Evolutionary conservation across 2,888 invertebrate genomes (phyloP).

Genomic region (Phaedon cochleariae): DNA sequence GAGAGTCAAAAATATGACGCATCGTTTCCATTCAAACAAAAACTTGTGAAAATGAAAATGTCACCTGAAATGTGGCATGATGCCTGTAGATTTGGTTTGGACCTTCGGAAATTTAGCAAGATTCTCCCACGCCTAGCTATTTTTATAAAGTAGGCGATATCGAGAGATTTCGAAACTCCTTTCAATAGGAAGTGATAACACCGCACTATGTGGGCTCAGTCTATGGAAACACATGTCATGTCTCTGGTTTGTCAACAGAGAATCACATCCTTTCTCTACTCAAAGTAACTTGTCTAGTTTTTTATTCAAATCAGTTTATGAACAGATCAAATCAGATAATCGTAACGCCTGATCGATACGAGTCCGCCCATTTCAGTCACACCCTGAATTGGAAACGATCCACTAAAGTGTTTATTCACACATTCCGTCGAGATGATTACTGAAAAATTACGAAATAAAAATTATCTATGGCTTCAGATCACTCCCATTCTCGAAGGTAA

Average conservation of each 20-base stretch:
- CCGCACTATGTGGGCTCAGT: too few relatives aligned
- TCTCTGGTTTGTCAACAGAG: not conserved
- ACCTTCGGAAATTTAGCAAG: too few relatives aligned
- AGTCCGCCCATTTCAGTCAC: conserved; percentile 2
- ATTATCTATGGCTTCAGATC: conserved; percentile 26
- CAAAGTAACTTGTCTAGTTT: not conserved
- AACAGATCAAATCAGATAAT: not conserved
- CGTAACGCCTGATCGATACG: not conserved
- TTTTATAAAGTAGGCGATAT: too few relatives aligned
- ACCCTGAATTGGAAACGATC: conserved; percentile 1
- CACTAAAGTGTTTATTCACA: conserved; percentile 21
- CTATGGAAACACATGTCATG: too few relatives aligned
- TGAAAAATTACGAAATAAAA: conserved; percentile 23
- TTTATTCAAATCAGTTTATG: not conserved
- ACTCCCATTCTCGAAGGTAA: conserved; percentile 21
- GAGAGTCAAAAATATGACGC: too few relatives aligned
- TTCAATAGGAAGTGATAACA: too few relatives aligned
- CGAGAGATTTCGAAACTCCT: too few relatives aligned
- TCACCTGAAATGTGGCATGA: too few relatives aligned
- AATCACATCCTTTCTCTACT: not conserved
- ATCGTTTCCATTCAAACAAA: too few relatives aligned
- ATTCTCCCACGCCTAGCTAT: too few relatives aligned
- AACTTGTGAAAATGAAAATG: too few relatives aligned
- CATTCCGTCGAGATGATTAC: conserved; percentile 23
- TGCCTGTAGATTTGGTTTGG: too few relatives aligned